A percentile compares a stretch with the other conserved stretches of the same genome.
Conservation (phyloP, 2,113 vertebrate species). For the Thermophis baileyi region DNA sequence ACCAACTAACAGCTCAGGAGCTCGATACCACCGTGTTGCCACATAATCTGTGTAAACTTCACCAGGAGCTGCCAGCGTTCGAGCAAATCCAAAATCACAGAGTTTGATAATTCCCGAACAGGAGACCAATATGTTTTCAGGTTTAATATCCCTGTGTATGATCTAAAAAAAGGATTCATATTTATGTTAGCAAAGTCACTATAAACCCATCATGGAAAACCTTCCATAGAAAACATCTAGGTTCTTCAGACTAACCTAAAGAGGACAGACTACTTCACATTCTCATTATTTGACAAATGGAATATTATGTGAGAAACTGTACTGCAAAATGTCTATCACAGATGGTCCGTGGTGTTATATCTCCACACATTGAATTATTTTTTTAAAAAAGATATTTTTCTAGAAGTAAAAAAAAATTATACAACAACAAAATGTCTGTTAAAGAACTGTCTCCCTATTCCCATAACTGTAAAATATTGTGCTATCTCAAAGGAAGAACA, state of each 20-base stretch:
- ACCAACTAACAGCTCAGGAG: conserved; percentile 88
- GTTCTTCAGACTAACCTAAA: neutral
- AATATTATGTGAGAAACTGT: neutral
- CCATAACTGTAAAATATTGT: neutral
- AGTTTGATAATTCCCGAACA: conserved; percentile 84
- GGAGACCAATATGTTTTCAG: conserved; percentile 91
- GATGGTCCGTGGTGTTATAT: neutral
- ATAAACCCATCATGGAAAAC: neutral
- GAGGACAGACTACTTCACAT: neutral
- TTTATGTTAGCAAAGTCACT: rapidly evolving
- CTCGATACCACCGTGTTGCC: conserved; percentile 89
- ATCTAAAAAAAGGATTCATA: conserved; percentile 65
- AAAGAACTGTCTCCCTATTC: neutral
- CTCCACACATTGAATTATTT: no score
- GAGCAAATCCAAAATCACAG: conserved; percentile 91
- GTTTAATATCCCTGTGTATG: conserved; percentile 91
- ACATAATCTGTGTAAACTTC: conserved; percentile 89
- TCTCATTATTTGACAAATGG: neutral
- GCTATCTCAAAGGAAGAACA: neutral
- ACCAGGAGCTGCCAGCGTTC: conserved; percentile 71
- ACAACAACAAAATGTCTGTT: neutral
- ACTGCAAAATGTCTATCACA: neutral
- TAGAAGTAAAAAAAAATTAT: neutral
- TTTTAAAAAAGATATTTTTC: neutral
- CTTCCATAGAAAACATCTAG: rapidly evolving